phyloP scores from a whole-genome alignment of 2,797 vertebrate species.

The Phrynocephalus vlangalii region DNA sequence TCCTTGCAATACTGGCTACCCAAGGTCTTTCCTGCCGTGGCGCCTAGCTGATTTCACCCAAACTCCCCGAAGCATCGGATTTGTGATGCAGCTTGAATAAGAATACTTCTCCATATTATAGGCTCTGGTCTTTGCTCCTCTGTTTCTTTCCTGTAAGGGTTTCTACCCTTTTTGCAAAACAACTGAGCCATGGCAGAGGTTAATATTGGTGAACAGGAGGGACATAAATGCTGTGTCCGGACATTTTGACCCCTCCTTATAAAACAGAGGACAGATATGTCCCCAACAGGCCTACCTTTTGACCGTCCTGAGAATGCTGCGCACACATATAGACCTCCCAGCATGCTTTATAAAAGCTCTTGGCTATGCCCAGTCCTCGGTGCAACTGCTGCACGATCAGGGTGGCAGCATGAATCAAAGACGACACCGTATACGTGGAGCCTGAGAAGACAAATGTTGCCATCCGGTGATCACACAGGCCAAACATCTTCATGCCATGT shows the following conservation, averaged over 20 bases:
- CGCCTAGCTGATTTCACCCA: background rate
- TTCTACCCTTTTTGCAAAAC: background rate
- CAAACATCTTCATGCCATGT: background rate
- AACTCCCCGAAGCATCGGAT: background rate
- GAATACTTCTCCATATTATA: background rate
- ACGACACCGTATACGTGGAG: conserved; percentile 85
- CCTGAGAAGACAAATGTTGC: conserved; percentile 76
- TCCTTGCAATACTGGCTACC: background rate
- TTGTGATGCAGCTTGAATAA: background rate
- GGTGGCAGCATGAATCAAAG: conserved; percentile 86
- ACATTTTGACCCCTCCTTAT: background rate
- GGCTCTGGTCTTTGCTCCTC: no score
- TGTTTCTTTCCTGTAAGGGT: background rate
- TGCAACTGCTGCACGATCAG: conserved; percentile 89
- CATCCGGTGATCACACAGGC: background rate
- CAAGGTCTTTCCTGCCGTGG: background rate
- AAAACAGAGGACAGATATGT: background rate
- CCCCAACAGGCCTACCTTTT: conserved; percentile 81
- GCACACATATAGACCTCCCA: conserved; percentile 85
- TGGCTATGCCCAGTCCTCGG: conserved; percentile 87
- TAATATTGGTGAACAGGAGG: background rate
- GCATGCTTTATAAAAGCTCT: conserved; percentile 89
- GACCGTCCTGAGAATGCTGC: conserved; percentile 84
- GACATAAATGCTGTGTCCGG: background rate
- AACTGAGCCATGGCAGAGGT: no score